phyloP scores from a whole-genome alignment of 2,797 vertebrate genomes.

The Monodelphis domestica region DNA sequence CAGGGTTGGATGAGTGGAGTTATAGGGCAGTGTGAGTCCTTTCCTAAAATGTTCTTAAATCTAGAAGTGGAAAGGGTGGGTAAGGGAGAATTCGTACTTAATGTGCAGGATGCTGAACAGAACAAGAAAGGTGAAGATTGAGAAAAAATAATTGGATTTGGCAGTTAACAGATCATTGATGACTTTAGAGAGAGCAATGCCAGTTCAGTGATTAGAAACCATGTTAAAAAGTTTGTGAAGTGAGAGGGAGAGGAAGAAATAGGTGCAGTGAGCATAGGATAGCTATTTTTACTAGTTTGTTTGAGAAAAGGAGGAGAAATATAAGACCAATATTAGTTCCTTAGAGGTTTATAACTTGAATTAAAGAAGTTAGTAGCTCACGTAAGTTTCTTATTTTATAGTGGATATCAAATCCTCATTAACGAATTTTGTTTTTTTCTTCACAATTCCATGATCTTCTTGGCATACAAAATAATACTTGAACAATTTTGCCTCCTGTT shows the following conservation, averaged over 20 bases:
- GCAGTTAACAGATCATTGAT: not conserved
- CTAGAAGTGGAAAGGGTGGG: not conserved
- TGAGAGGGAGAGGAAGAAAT: not conserved
- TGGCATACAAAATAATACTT: not conserved
- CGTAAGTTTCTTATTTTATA: not conserved
- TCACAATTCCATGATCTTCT: not conserved
- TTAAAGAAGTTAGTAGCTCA: not conserved
- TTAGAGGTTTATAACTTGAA: not conserved
- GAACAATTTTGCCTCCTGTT: not conserved
- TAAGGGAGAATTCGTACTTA: not conserved
- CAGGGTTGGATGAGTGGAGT: not conserved
- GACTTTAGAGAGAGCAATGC: not conserved
- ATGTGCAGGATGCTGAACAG: not conserved
- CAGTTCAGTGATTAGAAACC: not conserved
- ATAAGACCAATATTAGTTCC: not conserved
- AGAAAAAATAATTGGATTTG: not conserved
- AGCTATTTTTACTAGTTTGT: too few species aligned
- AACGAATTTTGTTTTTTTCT: not conserved
- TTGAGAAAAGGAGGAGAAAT: not conserved
- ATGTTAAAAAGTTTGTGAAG: not conserved
- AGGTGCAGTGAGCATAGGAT: not conserved
- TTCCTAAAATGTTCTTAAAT: not conserved
- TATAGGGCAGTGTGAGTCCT: not conserved
- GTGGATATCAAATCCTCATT: not conserved
- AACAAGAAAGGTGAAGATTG: not conserved